phyloP scores from a whole-genome alignment of 2,113 vertebrate genomes.

The Condylura cristata region DNA sequence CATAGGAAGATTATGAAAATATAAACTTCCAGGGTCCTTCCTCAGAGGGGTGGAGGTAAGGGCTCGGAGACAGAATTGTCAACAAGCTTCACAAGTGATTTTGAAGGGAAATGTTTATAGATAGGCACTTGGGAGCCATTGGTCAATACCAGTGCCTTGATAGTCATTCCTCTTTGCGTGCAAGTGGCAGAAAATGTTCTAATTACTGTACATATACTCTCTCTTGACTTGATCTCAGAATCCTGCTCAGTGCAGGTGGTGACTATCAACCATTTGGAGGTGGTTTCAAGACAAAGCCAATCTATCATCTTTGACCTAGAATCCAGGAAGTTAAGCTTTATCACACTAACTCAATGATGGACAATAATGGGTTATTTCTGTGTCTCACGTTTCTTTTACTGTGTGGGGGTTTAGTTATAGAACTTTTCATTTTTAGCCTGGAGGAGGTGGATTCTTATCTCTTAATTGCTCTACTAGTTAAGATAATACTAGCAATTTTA shows the following conservation, averaged over 20 bases:
- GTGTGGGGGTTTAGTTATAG: no score
- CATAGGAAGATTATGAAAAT: background rate
- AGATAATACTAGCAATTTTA: background rate
- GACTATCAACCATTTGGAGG: background rate
- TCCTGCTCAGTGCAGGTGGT: background rate
- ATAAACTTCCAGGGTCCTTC: background rate
- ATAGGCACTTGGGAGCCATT: background rate
- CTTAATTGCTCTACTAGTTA: background rate
- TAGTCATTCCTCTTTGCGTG: rapidly evolving
- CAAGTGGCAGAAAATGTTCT: rapidly evolving
- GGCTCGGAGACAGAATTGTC: background rate
- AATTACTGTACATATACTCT: background rate
- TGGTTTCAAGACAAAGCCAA: background rate
- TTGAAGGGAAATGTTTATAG: rapidly evolving
- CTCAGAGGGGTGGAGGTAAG: background rate
- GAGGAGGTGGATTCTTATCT: background rate
- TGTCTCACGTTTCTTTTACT: background rate
- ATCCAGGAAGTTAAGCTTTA: background rate
- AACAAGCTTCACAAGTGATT: background rate
- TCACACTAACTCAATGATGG: background rate
- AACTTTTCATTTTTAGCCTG: background rate
- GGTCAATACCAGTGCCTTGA: rapidly evolving
- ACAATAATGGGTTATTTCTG: background rate
- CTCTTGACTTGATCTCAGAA: background rate
- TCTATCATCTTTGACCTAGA: background rate